Conservation (phyloP, 2,888 invertebrate genomes). For the Mechanitis mazaeus region DNA sequence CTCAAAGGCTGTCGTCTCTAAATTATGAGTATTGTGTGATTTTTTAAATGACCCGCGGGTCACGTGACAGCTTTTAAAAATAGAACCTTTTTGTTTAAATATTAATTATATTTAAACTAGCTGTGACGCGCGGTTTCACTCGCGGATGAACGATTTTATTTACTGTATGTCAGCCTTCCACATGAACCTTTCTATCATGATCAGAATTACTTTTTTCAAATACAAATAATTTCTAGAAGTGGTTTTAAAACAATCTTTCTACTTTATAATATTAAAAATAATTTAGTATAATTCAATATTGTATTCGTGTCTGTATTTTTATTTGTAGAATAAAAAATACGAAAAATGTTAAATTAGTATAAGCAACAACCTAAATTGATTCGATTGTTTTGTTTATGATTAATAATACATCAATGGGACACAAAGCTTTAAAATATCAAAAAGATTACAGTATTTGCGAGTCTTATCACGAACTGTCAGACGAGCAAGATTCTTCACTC, state of each 20-base stretch:
- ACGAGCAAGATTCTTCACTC: conserved; percentile 68
- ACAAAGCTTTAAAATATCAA: conserved; percentile 9
- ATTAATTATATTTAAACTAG: background rate
- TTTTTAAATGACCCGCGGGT: conserved; percentile 45
- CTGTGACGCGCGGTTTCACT: no score
- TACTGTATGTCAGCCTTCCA: no score
- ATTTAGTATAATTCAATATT: no score
- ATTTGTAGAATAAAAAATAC: no score
- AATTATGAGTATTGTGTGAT: conserved; percentile 47
- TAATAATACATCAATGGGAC: background rate
- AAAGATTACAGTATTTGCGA: conserved; percentile 20
- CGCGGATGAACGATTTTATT: no score
- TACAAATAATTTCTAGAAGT: no score
- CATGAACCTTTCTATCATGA: no score
- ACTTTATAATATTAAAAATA: no score
- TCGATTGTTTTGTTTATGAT: background rate
- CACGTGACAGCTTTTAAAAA: conserved; percentile 27
- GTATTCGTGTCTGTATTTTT: no score
- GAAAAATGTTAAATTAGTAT: no score
- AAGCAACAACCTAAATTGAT: background rate
- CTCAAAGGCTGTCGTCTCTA: conserved; percentile 36
- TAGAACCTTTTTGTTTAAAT: background rate
- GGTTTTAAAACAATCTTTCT: no score
- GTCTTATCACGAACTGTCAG: conserved; percentile 71
- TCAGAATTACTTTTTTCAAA: no score